Evolutionary conservation across 2,888 invertebrate species (phyloP), one percentile per base, ranked within the genome.

Genomic region (Neoaliturus tenellus): DNA sequence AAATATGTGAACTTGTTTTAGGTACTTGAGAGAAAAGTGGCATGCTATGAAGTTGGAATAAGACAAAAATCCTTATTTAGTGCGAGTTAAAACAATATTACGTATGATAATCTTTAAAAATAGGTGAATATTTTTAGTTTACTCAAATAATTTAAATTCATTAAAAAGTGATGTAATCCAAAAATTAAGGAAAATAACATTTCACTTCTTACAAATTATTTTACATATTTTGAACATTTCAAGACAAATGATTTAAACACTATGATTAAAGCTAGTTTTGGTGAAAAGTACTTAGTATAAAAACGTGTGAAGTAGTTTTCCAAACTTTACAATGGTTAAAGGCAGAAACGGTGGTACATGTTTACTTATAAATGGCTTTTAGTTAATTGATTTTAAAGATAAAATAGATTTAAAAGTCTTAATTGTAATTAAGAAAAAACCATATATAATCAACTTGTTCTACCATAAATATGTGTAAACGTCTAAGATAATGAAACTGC

Each of bases 1-100:
- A 35, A 35, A 69, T 69, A 69, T 69, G 35, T 69, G 39, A 33
- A 39, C 28, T 62, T 28, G 62, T 14, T 62, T 62, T 62, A 62
- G 62, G 62, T 62, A 62, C 62, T 28, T 62, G 8, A 17, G 31
- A 62, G 14, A 31, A 28, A 31, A 31, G n/a, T n/a, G n/a, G n/a
- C n/a, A n/a, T n/a, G n/a, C n/a, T n/a, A n/a, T n/a, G n/a, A n/a
- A n/a, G n/a, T n/a, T n/a, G n/a, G n/a, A n/a, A n/a, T n/a, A n/a
- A n/a, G n/a, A n/a, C n/a, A n/a, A n/a, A n/a, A n/a, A n/a, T n/a
- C n/a, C n/a, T n/a, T n/a, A n/a, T n/a, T n/a, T n/a, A n/a, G n/a
- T n/a, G n/a, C n/a, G n/a, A n/a, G n/a, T n/a, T n/a, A n/a, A n/a
- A n/a, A n/a, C n/a, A n/a, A n/a, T n/a, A n/a, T n/a, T n/a, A n/a